Evolutionary conservation across 2,797 vertebrate genomes (phyloP), one percentile per base, ranked within the genome.

Genomic region (Perodicticus potto): DNA sequence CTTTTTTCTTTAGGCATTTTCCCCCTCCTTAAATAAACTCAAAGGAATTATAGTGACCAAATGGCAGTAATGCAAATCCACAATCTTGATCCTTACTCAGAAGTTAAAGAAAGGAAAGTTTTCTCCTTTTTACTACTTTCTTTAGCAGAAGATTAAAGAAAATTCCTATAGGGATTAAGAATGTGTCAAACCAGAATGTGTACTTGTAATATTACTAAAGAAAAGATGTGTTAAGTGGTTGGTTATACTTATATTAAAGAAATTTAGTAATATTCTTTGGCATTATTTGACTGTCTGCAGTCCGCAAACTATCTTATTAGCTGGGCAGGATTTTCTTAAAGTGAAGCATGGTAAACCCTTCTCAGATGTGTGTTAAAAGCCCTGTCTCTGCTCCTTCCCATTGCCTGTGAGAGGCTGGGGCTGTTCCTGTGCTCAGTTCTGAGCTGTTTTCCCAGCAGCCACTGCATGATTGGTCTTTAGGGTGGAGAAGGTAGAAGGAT

Each of bases 401-500:
- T 37, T 29, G 70, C 70, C 65, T 53, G 2, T 32, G 73, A 86
- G 0, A 16, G 49, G 49, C 27, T n/a, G 49, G 90, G 77, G 93
- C 61, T 4, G 57, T 67, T 98, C 88, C 92, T 94, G 70, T 65
- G 89, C 95, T 96, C 69, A 11, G 0, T 86, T 9, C 2, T 69
- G 91, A 89, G 72, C 57, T 96, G 90, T 97, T 95, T 97, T 97
- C 95, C 97, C 95, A 63, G 85, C 97, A 98, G 95, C 95, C 97
- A 89, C 76, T 89, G 96, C 93, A 80, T 89, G 89, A 93, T 94
- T 97, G 94, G 95, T 96, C 91, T 89, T 70, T 2, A 77, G 88
- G 86, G 73, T 96, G 63, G 96, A 97, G 97, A 96, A 72, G 95
- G 96, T 53, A 95, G 96, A 97, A 73, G 83, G 90, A 96, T 45